These are phyloP conservation scores for Lucinisca nassula DNA, from an alignment of 2,888 invertebrate genomes.

Conservation along the genomic window DNA sequence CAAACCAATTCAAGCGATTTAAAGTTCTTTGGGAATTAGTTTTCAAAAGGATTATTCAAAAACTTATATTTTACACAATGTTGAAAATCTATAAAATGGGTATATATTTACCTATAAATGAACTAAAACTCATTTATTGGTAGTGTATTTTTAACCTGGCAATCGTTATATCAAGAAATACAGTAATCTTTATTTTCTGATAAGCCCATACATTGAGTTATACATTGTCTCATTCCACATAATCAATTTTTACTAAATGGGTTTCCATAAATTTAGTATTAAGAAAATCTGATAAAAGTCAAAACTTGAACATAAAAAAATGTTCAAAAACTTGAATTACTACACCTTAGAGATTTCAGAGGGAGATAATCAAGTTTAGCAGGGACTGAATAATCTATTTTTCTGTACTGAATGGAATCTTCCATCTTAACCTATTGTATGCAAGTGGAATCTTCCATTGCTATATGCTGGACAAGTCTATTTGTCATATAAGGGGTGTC, in stretches of 20 bases:
- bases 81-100: conserved; percentile 16
- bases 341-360: too few species aligned
- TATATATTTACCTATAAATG: conserved; percentile 6
- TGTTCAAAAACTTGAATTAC: too few species aligned
- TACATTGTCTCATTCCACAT: not conserved
- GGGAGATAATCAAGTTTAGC: too few species aligned
- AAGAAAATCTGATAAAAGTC: not conserved
- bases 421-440: too few species aligned
- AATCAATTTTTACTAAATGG: conserved; percentile 33
- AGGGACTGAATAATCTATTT: too few species aligned
- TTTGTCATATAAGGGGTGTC: too few species aligned
- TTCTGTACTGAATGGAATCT: too few species aligned
- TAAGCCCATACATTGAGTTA: too few species aligned
- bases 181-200: conserved; percentile 3
- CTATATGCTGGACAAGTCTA: too few species aligned
- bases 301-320: not conserved
- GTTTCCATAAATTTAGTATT: not conserved
- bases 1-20: conserved; percentile 17
- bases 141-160: not conserved
- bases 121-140: not conserved
- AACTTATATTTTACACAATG: conserved; percentile 17
- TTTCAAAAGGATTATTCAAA: conserved; percentile 19
- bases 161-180: not conserved
- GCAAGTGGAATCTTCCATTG: too few species aligned
- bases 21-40: conserved; percentile 17